Evolutionary conservation across 2,888 invertebrate genomes (phyloP), one percentile per base, ranked within the genome.

Genomic region (Troides aeacus): DNA sequence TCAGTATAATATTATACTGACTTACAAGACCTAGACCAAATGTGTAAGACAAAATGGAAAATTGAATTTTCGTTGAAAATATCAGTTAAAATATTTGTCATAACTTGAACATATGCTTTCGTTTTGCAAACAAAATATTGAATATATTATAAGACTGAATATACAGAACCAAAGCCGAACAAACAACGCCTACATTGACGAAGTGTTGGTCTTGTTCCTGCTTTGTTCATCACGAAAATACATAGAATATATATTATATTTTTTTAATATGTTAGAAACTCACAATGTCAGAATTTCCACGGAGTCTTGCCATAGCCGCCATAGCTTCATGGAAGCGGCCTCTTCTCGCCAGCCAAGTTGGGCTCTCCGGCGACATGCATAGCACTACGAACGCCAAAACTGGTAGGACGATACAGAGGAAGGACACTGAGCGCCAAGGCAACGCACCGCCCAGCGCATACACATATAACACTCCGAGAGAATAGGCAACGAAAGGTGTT

Each of bases 401-500:
- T 0, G 96, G 96, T 64, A 96, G 82, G 62, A 94, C 84, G 36
- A 93, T 92, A 36, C 94, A 94, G 62, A 94, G 92, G 79, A 94
- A 94, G 8, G 96, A 96, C 64, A 96, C 96, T 23, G 90, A 84
- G 70, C 95, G 89, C 96, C 97, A 97, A 42, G 94, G 93, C 56
- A 96, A 79, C n/a, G 93, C 82, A 0, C 95, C 95, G 0, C 96
- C 96, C 18, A 96, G 85, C 0, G 94, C 94, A 78, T 96, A 96
- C 46, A 96, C 95, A 68, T 96, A 87, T 0, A 96, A 89, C 61
- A 97, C 96, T 36, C 97, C 97, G 53, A 95, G 84, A 0, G 96
- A 95, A 78, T 96, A 96, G 23, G 96, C 95, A 36, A 96, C 95
- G 78, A 95, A 95, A 0, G 96, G 95, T 0, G 94, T 94, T n/a